Evolutionary conservation across 2,888 invertebrate genomes (phyloP).

Genomic region (Podotricha telesiphe): DNA sequence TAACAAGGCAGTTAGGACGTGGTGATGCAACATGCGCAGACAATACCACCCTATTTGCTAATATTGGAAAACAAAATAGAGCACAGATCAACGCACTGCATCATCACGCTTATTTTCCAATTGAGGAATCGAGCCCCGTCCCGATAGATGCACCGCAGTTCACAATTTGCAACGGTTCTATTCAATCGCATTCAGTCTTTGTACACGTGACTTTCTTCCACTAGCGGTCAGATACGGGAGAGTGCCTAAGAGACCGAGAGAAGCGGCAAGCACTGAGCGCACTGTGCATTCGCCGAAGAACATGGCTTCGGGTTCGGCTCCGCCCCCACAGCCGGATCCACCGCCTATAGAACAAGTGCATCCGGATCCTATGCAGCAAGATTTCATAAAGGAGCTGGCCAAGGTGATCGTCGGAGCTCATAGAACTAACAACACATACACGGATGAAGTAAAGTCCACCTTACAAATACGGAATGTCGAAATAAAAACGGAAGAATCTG

Average conservation of each 20-base stretch:
- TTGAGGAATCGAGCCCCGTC: conserved; percentile 57
- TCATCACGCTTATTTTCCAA: conserved; percentile 62
- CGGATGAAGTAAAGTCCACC: conserved; percentile 89
- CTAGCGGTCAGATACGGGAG: conserved; percentile 97
- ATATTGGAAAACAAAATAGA: conserved; percentile 44
- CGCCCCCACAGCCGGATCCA: conserved; percentile 33
- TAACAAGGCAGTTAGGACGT: conserved; percentile 11
- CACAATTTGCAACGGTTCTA: conserved; percentile 45
- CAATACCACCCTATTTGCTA: conserved; percentile 23
- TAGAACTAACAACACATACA: conserved; percentile 93
- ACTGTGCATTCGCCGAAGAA: conserved; percentile 54
- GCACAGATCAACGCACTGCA: conserved; percentile 51
- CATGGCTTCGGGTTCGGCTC: conserved; percentile 36
- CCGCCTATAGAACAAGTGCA: conserved; percentile 50
- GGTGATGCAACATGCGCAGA: background rate
- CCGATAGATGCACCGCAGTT: conserved; percentile 53
- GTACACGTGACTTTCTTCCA: conserved; percentile 54
- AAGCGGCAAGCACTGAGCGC: conserved; percentile 66
- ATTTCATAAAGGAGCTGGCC: conserved; percentile 62
- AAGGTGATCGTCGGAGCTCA: conserved; percentile 87
- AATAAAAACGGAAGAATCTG: conserved; percentile 54
- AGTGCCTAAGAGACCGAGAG: conserved; percentile 96
- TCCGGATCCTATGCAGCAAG: conserved; percentile 42
- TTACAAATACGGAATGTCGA: conserved; percentile 53
- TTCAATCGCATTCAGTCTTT: conserved; percentile 46